These are phyloP conservation scores for Tanytarsus gracilentus DNA, from an alignment of 2,888 invertebrate species.

Conservation along the genomic window DNA sequence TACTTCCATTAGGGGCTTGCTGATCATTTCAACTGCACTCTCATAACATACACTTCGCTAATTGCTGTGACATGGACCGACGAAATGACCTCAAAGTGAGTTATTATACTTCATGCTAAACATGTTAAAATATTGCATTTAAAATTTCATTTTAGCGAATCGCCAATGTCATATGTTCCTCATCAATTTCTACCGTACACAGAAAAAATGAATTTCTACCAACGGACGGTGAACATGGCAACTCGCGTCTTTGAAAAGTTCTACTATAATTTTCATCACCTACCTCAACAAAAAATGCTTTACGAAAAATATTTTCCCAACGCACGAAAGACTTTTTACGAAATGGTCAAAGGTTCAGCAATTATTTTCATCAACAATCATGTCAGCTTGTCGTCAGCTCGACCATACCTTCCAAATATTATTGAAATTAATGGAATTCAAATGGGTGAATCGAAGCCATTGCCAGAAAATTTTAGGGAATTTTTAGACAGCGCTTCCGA, in stretches of 20 bases:
- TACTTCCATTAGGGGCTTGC: background rate
- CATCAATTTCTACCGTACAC: slow-evolving; percentile 1
- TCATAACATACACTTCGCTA: slow-evolving; percentile 30
- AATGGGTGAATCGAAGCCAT: background rate
- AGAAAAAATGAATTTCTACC: slow-evolving; percentile 10
- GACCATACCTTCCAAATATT: slow-evolving; percentile 30
- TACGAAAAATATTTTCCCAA: background rate
- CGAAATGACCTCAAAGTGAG: background rate
- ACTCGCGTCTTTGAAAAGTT: background rate
- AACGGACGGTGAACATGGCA: slow-evolving; percentile 16
- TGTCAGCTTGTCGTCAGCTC: slow-evolving; percentile 26
- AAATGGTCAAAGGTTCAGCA: slow-evolving; percentile 20
- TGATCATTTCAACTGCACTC: slow-evolving; percentile 32
- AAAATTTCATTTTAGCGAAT: background rate
- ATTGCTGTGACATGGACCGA: slow-evolving; percentile 13
- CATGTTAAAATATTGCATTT: background rate
- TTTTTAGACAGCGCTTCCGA: slow-evolving; percentile 36
- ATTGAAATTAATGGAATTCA: slow-evolving; percentile 31
- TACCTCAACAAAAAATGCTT: background rate
- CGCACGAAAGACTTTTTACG: slow-evolving; percentile 11
- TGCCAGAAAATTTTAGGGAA: slow-evolving; percentile 33
- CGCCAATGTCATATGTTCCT: slow-evolving; percentile 16
- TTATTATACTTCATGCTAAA: background rate
- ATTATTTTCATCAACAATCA: slow-evolving; percentile 29
- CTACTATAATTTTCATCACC: background rate